Conservation (phyloP, 2,113 vertebrate genomes). For the Gavia stellata region DNA sequence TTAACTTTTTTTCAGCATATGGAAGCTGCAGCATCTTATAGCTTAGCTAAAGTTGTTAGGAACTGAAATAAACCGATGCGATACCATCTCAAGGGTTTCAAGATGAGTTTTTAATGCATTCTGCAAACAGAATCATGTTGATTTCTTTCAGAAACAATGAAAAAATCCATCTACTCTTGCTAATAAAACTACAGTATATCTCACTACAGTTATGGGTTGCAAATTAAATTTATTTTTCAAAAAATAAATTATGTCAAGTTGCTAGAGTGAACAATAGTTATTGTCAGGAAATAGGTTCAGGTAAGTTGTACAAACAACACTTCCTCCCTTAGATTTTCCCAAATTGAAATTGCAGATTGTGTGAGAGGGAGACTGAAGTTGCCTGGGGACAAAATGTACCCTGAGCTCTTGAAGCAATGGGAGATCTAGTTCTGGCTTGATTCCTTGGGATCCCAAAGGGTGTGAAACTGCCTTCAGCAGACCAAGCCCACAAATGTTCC, state of each 20-base stretch:
- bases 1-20: not conserved
- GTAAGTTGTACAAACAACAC: conserved; percentile 24
- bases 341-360: conserved; percentile 26
- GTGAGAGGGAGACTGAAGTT: no score
- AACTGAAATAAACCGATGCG: not conserved
- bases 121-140: not conserved
- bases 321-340: conserved; percentile 49
- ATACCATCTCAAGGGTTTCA: not conserved
- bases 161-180: not conserved
- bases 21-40: not conserved
- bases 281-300: conserved; percentile 23
- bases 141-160: conserved; percentile 49
- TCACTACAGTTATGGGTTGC: not conserved
- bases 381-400: not conserved
- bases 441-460: not conserved
- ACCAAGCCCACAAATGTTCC: not conserved
- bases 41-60: not conserved
- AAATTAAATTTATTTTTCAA: conserved; percentile 42
- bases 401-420: not conserved
- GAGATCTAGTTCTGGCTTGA: not conserved
- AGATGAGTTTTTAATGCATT: not conserved
- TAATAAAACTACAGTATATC: conserved; percentile 25
- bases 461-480: not conserved
- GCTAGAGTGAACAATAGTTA: conserved; percentile 37
- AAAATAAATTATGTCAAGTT: conserved; percentile 24